phyloP scores from a whole-genome alignment of 1,140 invertebrate genomes.

The Zaprionus ghesquierei region DNA sequence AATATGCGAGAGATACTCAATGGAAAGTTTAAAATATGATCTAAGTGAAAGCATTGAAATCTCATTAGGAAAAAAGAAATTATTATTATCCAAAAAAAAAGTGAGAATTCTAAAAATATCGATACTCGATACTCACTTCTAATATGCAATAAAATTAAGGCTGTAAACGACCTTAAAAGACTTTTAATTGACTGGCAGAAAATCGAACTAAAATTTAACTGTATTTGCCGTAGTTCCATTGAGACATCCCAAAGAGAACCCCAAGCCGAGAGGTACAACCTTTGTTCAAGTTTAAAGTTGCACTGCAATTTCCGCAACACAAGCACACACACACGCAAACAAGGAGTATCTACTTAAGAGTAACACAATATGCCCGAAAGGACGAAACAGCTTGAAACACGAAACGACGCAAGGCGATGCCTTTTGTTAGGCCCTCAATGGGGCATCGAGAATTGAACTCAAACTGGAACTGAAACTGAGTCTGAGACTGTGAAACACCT shows the following conservation, averaged over 20 bases:
- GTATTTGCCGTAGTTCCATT: neutral
- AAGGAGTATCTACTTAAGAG: constrained; percentile 13
- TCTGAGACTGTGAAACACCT: constrained; percentile 27
- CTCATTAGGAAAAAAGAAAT: neutral
- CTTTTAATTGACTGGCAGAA: too few relatives aligned
- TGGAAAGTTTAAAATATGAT: neutral
- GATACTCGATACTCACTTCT: too few relatives aligned
- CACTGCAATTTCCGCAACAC: constrained; percentile 48
- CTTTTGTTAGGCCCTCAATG: constrained; percentile 36
- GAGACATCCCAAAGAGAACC: neutral
- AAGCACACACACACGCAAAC: neutral
- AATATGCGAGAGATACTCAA: neutral
- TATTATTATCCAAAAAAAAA: too few relatives aligned
- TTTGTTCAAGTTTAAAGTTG: constrained; percentile 22
- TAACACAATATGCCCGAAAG: constrained; percentile 59
- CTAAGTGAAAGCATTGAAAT: neutral
- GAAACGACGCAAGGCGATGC: constrained; percentile 38
- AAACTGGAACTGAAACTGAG: neutral
- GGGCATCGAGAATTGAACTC: neutral
- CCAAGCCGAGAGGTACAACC: neutral
- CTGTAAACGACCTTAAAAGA: too few relatives aligned
- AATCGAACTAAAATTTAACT: neutral
- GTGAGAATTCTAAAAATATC: too few relatives aligned
- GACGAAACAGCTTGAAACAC: constrained; percentile 63
- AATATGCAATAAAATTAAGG: too few relatives aligned